Evolutionary conservation across 1,140 invertebrate species (phyloP).

Genomic region (Cepaea nemoralis): DNA sequence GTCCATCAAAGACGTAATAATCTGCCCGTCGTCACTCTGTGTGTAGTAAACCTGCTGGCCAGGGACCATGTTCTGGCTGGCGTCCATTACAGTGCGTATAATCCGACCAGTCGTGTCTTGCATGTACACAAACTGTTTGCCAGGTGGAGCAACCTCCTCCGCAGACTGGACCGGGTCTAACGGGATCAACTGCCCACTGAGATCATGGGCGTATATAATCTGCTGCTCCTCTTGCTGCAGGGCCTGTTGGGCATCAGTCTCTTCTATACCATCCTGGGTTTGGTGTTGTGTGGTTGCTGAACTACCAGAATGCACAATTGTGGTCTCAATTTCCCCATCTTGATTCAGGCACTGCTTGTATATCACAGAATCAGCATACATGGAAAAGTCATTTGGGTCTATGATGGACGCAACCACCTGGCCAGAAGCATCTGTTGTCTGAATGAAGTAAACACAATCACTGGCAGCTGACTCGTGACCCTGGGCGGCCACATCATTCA

Average conservation of each 20-base stretch:
- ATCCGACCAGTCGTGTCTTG: constrained; percentile 36
- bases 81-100: constrained; percentile 37
- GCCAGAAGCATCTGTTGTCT: constrained; percentile 22
- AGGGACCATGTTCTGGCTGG: constrained; percentile 36
- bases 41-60: constrained; percentile 42
- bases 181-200: constrained; percentile 35
- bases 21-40: constrained; percentile 35
- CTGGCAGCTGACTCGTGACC: neutral
- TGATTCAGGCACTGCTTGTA: constrained; percentile 34
- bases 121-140: constrained; percentile 43
- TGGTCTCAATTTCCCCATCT: constrained; percentile 35
- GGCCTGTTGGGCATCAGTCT: neutral
- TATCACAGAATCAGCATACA: constrained; percentile 27
- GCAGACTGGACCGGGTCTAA: constrained; percentile 35
- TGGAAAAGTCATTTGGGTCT: constrained; percentile 34
- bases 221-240: constrained; percentile 33
- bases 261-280: neutral
- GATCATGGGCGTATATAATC: constrained; percentile 34
- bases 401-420: constrained; percentile 36
- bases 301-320: constrained; percentile 22
- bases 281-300: neutral
- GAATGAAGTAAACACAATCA: constrained; percentile 37
- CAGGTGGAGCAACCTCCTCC: constrained; percentile 35
- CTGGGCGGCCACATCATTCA: no score
- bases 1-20: constrained; percentile 39